A percentile compares a stretch with the other conserved stretches of the same genome.
phyloP scores from a whole-genome alignment of 2,113 vertebrate species.

The Pongo abelii region DNA sequence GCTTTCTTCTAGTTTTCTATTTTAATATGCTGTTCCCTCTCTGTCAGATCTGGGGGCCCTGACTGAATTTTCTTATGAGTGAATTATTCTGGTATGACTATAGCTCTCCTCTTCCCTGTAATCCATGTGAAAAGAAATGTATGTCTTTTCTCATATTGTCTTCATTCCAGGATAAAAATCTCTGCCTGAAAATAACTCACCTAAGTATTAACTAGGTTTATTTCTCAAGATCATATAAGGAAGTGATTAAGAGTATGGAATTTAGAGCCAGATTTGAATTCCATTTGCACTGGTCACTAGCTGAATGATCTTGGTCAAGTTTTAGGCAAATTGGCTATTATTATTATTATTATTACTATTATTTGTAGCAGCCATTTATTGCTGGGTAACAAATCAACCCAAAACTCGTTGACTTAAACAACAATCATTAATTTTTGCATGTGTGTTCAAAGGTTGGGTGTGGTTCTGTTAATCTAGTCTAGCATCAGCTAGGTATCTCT shows the following conservation, averaged over 20 bases:
- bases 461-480: background rate
- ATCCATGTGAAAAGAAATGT: background rate
- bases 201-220: background rate
- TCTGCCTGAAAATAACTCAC: background rate
- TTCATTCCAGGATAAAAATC: background rate
- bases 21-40: background rate
- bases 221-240: background rate
- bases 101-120: background rate
- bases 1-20: slow-evolving; percentile 1
- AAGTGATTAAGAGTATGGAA: background rate
- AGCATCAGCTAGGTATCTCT: background rate
- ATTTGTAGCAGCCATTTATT: background rate
- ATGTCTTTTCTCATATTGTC: slow-evolving; percentile 11
- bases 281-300: background rate
- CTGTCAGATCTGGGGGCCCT: background rate
- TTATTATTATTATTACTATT: background rate
- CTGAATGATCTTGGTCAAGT: background rate
- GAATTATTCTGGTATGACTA: background rate
- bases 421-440: background rate
- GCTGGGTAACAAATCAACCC: background rate
- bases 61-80: background rate
- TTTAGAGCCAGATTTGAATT: background rate
- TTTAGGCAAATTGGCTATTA: background rate
- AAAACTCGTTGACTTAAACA: background rate
- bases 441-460: background rate